phyloP scores from a whole-genome alignment of 1,140 invertebrate species.

The Trachelipus rathkii region DNA sequence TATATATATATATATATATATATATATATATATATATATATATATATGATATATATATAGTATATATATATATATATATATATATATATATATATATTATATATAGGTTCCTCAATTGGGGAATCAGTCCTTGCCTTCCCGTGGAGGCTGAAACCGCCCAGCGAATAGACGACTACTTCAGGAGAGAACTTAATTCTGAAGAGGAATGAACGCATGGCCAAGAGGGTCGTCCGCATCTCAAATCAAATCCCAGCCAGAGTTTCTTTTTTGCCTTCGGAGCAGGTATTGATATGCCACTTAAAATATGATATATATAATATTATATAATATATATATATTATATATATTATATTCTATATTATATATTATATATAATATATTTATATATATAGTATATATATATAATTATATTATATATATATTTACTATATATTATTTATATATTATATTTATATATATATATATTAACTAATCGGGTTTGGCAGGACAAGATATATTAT shows the following conservation, averaged over 20 bases:
- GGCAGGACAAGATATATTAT: too few relatives aligned
- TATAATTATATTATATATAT: too few relatives aligned
- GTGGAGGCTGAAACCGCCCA: constrained; percentile 49
- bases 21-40: constrained; percentile 2
- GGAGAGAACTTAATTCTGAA: constrained; percentile 56
- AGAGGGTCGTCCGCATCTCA: not conserved
- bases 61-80: not conserved
- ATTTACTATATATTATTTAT: too few relatives aligned
- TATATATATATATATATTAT: not conserved
- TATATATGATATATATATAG: constrained; percentile 16
- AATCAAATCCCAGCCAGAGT: constrained; percentile 52
- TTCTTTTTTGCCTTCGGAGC: constrained; percentile 61
- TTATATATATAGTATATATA: too few relatives aligned
- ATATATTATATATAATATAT: too few relatives aligned
- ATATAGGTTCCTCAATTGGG: constrained; percentile 40
- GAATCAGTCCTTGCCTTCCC: constrained; percentile 42
- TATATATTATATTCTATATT: too few relatives aligned
- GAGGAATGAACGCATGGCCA: constrained; percentile 51
- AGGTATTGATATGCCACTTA: not conserved
- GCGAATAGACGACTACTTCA: constrained; percentile 57
- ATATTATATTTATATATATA: too few relatives aligned
- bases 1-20: constrained; percentile 4
- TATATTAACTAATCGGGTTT: too few relatives aligned
- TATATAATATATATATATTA: too few relatives aligned
- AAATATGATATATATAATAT: too few relatives aligned